Evolutionary conservation across 2,888 invertebrate genomes (phyloP), one percentile per base, ranked within the genome.

Genomic region (Ptychoptera albimana): DNA sequence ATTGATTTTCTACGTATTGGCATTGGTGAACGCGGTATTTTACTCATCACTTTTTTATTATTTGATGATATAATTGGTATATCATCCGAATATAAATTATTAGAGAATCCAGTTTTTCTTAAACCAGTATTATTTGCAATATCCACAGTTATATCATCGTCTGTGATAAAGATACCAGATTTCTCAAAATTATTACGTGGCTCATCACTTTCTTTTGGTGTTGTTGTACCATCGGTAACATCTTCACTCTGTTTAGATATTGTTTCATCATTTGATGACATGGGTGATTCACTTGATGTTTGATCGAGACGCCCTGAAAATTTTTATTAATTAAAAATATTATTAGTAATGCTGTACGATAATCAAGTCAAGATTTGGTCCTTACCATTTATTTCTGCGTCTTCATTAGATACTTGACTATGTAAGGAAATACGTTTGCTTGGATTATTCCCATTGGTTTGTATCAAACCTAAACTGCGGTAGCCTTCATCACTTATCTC

Each of bases 401-500:
- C 80, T 55, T 80, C 80, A 45, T 75, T 72, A 16, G 79, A 79
- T 52, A 76, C 75, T 64, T 81, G 80, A 66, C 79, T 79, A 60
- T 79, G 77, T 54, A 79, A 65, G 46, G 79, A 79, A 51, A 76
- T 73, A 56, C 79, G 67, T 51, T 79, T 76, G 49, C 70, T 70
- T 2, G 70, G 59, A 47, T 53, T 60, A 1, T 69, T 68, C 16
- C 71, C 56, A 38, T 61, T 54, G 43, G 71, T 66, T 49, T 75
- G 74, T 37, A 76, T 76, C 39, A 83, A 72, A 0, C 84, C 84
- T 55, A 85, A 64, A 57, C 85, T 85, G 55, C 85, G 74, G 61
- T 86, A 86, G 0, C 86, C 86, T 57, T 86, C 86, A 60, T 86
- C 86, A 23, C 84, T 85, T 16, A 85, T 82, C 60, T 86, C 85